Evolutionary conservation across 2,113 vertebrate genomes (phyloP), one percentile per base, ranked within the genome.

Genomic region (Fregetta grallaria): DNA sequence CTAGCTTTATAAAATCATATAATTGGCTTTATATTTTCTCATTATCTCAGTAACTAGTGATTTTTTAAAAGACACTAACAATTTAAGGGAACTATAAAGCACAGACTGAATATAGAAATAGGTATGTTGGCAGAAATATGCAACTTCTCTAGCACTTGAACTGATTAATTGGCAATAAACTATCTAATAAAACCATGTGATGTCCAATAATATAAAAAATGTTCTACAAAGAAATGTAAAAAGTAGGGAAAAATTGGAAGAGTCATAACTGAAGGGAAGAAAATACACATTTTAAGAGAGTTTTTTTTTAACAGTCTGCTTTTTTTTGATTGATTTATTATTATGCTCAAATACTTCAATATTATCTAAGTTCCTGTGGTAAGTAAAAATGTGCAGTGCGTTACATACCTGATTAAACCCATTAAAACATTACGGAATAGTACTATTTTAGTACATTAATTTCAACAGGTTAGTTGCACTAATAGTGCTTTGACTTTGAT

Each of bases 21-120:
- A 95, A 96, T 95, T 96, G 67, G 83, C 70, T 94, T 96, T 94
- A 88, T 96, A 97, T 93, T 88, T 96, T 96, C 80, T 96, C 83
- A 94, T 97, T 94, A 94, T 65, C 82, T 38, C 56, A 86, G 87
- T 73, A 97, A 91, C 70, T 53, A 94, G 82, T 79, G 73, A 92
- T 89, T 95, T 88, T 85, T 87, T 56, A 73, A 92, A 95, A 92
- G 86, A 92, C 44, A 38, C 36, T 94, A 92, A 74, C 65, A 84
- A 82, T 93, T 96, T 94, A 97, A 91, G 58, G 62, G 88, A 97
- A 92, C 86, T 82, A 91, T 94, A 97, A 96, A 93, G 27, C 82
- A 95, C 23, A 95, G 71, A 50, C 10, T 73, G 76, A 75, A 90
- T 68, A 55, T 11, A 94, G 83, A 94, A 95, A 91, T 52, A 88